phyloP scores from a whole-genome alignment of 2,888 invertebrate species.

The Macrosoma leucophasiata region DNA sequence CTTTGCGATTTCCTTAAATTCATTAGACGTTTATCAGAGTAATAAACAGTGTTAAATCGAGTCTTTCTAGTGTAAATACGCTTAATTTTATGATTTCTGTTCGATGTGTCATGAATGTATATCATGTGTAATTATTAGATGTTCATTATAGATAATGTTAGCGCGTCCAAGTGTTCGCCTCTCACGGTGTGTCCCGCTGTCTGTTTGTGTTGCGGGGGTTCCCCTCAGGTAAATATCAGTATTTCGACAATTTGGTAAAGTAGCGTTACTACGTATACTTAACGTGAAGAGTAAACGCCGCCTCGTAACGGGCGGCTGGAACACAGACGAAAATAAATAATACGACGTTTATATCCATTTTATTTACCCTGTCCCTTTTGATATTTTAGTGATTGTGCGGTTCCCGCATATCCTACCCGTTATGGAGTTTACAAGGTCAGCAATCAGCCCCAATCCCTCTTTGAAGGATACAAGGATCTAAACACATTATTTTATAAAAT shows the following conservation, averaged over 20 bases:
- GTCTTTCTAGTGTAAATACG: slow-evolving; percentile 32
- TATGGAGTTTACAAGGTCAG: too few relatives aligned
- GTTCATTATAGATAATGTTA: slow-evolving; percentile 30
- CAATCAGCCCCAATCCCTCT: too few relatives aligned
- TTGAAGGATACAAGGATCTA: too few relatives aligned
- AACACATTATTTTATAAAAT: too few relatives aligned
- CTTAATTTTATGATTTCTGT: slow-evolving; percentile 29
- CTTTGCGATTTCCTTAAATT: too few relatives aligned
- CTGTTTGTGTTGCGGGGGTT: slow-evolving; percentile 64
- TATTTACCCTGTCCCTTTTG: slow-evolving; percentile 31
- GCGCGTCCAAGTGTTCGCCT: slow-evolving; percentile 39
- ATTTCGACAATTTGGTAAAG: slow-evolving; percentile 71
- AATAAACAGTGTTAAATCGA: slow-evolving; percentile 27
- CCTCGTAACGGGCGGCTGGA: slow-evolving; percentile 62
- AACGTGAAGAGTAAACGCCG: slow-evolving; percentile 54
- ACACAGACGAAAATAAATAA: slow-evolving; percentile 72
- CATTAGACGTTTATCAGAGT: slow-evolving; percentile 24
- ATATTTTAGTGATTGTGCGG: too few relatives aligned
- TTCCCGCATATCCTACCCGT: too few relatives aligned
- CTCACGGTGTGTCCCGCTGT: slow-evolving; percentile 54
- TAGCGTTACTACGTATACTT: slow-evolving; percentile 70
- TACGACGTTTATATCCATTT: slow-evolving; percentile 61
- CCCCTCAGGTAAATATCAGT: slow-evolving; percentile 68
- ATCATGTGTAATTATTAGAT: slow-evolving; percentile 35
- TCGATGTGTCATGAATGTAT: slow-evolving; percentile 23